Evolutionary conservation across 2,113 vertebrate genomes (phyloP), one percentile per base, ranked within the genome.

Genomic region (Ciconia boyciana): DNA sequence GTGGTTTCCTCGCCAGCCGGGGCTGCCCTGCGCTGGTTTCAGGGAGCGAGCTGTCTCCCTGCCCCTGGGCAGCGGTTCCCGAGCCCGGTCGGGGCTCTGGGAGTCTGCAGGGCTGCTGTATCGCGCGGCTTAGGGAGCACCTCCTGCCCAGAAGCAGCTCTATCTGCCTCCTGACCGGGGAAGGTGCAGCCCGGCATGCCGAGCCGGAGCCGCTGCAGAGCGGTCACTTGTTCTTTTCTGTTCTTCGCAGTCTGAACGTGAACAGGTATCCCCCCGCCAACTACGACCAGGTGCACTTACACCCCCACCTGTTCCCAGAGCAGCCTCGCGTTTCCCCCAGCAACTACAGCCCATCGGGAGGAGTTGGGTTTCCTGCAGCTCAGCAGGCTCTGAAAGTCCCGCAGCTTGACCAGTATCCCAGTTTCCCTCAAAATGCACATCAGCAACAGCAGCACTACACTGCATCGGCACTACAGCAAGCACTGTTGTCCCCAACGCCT

Each of bases 261-360:
- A 98, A 91, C 96, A 99, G 99, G 95, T 99, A 99, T 97, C 98
- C 98, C 89, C 98, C 98, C 26, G 36, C 98, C 70, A 99, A 97
- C 96, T 99, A 99, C n/a, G 99, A 99, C 90, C 99, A 99, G 98
- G 97, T 98, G 96, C 99, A 99, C 96, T 98, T 99, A 97, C 99
- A 98, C 95, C 98, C 99, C 92, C 95, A 97, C 93, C 96, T 97
- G 77, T 97, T 97, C 97, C 94, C 98, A 28, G 97, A 97, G 98
- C 92, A 98, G 97, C 94, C 97, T 92, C 97, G 98, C 58, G 91
- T 94, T 97, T 95, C 99, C 99, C 98, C 97, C 97, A 48, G 94
- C 98, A 91, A 86, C 98, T 93, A 98, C 99, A 90, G 99, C 99
- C 94, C 99, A 79, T 83, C 99, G 94, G 11, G 98, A 98, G 75